Evolutionary conservation across 2,113 vertebrate genomes (phyloP).

Genomic region (Collichthys lucidus): DNA sequence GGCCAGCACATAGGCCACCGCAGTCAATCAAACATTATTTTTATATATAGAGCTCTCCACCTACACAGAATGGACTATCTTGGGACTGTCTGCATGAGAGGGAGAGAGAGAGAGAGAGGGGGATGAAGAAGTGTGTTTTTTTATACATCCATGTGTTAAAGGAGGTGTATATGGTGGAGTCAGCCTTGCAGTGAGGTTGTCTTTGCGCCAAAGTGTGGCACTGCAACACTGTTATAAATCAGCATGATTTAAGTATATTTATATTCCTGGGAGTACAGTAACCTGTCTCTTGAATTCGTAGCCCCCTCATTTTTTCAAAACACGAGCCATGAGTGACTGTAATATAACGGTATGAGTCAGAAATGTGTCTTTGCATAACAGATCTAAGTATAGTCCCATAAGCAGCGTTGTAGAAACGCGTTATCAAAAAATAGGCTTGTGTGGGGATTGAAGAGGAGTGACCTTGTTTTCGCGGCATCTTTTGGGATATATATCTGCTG

Average conservation of each 20-base stretch:
- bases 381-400: slow-evolving; percentile 49
- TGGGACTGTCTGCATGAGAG: slow-evolving; percentile 26
- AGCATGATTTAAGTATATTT: slow-evolving; percentile 41
- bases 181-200: slow-evolving; percentile 14
- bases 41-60: slow-evolving; percentile 61
- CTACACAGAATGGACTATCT: slow-evolving; percentile 48
- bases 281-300: slow-evolving; percentile 43
- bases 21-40: slow-evolving; percentile 76
- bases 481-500: slow-evolving; percentile 59
- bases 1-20: slow-evolving; percentile 68
- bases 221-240: slow-evolving; percentile 56
- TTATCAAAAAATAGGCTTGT: slow-evolving; percentile 47
- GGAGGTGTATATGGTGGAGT: slow-evolving; percentile 15
- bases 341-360: slow-evolving; percentile 66
- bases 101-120: not conserved
- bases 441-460: slow-evolving; percentile 69
- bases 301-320: slow-evolving; percentile 59
- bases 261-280: slow-evolving; percentile 48
- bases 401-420: slow-evolving; percentile 46
- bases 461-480: slow-evolving; percentile 64
- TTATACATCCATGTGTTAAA: not conserved
- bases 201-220: slow-evolving; percentile 23
- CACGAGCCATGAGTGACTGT: slow-evolving; percentile 53
- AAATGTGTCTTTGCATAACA: slow-evolving; percentile 68
- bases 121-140: not conserved